These are phyloP conservation scores for Bursaphelenchus mucronatus DNA, from an alignment of 1,140 invertebrate genomes.

Conservation along the genomic window DNA sequence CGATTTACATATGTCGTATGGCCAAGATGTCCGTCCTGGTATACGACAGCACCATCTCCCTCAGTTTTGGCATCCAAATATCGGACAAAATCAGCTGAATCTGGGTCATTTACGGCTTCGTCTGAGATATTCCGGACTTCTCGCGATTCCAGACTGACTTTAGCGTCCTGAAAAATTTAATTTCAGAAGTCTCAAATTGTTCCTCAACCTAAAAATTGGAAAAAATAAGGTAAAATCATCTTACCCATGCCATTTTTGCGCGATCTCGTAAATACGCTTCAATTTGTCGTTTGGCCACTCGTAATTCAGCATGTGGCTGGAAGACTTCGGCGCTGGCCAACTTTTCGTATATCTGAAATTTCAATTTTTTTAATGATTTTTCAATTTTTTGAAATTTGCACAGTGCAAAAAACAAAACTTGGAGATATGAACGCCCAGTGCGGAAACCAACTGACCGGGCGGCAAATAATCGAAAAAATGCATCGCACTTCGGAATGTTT, in stretches of 20 bases:
- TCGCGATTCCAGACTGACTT: constrained; percentile 51
- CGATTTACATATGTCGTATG: constrained; percentile 35
- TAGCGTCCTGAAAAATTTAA: constrained; percentile 47
- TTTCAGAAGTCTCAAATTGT: neutral
- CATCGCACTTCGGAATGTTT: neutral
- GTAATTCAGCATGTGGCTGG: constrained; percentile 51
- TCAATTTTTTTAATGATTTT: constrained; percentile 4
- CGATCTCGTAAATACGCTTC: constrained; percentile 52
- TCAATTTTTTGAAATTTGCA: constrained; percentile 14
- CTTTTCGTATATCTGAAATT: constrained; percentile 43
- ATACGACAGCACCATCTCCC: constrained; percentile 34
- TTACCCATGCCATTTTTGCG: constrained; percentile 57
- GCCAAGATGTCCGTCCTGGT: constrained; percentile 37
- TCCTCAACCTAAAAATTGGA: constrained; percentile 27
- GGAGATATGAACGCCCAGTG: too few relatives aligned
- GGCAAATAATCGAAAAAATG: too few relatives aligned
- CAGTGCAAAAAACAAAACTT: too few relatives aligned
- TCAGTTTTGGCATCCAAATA: constrained; percentile 55
- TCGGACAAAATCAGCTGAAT: constrained; percentile 49
- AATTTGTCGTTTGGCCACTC: constrained; percentile 48
- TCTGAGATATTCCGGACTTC: constrained; percentile 33
- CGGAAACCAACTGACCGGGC: too few relatives aligned
- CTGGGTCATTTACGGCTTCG: constrained; percentile 48
- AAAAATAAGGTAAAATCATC: constrained; percentile 25
- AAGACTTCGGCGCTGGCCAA: constrained; percentile 53